Conservation (phyloP, 2,888 invertebrate genomes). For the Platypus cylindrus region DNA sequence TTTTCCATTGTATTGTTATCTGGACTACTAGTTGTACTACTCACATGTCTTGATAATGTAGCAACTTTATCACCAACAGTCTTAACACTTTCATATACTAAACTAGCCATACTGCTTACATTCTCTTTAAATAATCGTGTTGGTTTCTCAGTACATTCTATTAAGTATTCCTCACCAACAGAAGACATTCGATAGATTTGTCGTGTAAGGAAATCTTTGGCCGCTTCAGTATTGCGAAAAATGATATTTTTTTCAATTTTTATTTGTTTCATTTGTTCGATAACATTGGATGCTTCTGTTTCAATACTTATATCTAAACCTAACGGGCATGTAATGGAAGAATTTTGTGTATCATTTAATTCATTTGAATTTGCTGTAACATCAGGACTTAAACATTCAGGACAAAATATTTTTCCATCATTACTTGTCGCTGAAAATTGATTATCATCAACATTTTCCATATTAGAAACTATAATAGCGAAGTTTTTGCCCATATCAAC, state of each 20-base stretch:
- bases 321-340: constrained; percentile 51
- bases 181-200: constrained; percentile 63
- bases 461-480: constrained; percentile 60
- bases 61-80: constrained; percentile 63
- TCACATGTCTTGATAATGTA: constrained; percentile 59
- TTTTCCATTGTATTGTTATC: constrained; percentile 37
- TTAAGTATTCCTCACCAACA: constrained; percentile 51
- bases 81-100: constrained; percentile 63
- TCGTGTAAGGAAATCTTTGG: constrained; percentile 60
- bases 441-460: constrained; percentile 36
- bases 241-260: constrained; percentile 42
- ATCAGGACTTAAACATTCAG: constrained; percentile 44
- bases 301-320: constrained; percentile 41
- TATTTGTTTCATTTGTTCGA: constrained; percentile 19
- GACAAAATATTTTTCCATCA: constrained; percentile 49
- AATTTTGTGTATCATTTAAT: too few species aligned
- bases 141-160: constrained; percentile 53
- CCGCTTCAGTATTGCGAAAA: constrained; percentile 67
- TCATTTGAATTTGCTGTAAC: constrained; percentile 48
- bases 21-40: constrained; percentile 53
- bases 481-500: constrained; percentile 65
- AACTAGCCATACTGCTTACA: constrained; percentile 58
- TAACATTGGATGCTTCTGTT: constrained; percentile 22
- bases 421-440: too few species aligned
- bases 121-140: constrained; percentile 59